Evolutionary conservation across 1,140 invertebrate genomes (phyloP), one percentile per base, ranked within the genome.

Genomic region (Zaprionus kolodkinae): DNA sequence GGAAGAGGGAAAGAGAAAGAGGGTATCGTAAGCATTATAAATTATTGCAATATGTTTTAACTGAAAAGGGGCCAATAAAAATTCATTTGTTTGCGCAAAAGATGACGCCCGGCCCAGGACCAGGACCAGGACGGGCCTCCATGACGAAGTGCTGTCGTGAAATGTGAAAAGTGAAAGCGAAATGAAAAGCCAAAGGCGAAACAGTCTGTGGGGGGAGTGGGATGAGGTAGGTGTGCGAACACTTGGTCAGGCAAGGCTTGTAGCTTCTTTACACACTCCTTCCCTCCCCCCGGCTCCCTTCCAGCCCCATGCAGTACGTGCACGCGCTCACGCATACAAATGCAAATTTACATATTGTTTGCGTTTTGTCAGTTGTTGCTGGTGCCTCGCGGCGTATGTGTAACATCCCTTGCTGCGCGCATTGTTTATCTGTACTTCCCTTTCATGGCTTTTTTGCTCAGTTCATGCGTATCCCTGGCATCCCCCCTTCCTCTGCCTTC

Each of bases 21-120:
- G 45, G 25, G 11, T 15, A 36, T 38, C 11, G 54, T 79, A 73
- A 78, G 81, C 70, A 69, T 87, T 89, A 89, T 81, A 85, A 91
- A 91, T 88, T 88, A 84, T 82, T 85, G 83, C 69, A 81, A 91
- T 84, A 79, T 78, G 82, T 80, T 82, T 76, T 40, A 62, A 43
- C 17, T 17, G 45, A 50, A 50, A 40, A 50, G 45, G 17, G 45
- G 45, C 45, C 45, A 50, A 50, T 50, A 50, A 50, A 50, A 50
- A 50, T 50, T 50, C 45, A 54, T 85, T 84, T 85, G 76, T 83
- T 83, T 76, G 80, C 80, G 43, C 72, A 72, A 84, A 68, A 75
- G 76, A 72, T 83, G 68, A 69, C 54, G 71, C 61, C 11, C 25
- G 35, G 52, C 17, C 3, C 33, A 66, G 52, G 71, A 56, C 9